Percentiles rank a stretch among this genome's conserved stretches.
These are phyloP conservation scores for Pedicia rivosa DNA, from an alignment of 2,888 invertebrate species.

Conservation along the genomic window DNA sequence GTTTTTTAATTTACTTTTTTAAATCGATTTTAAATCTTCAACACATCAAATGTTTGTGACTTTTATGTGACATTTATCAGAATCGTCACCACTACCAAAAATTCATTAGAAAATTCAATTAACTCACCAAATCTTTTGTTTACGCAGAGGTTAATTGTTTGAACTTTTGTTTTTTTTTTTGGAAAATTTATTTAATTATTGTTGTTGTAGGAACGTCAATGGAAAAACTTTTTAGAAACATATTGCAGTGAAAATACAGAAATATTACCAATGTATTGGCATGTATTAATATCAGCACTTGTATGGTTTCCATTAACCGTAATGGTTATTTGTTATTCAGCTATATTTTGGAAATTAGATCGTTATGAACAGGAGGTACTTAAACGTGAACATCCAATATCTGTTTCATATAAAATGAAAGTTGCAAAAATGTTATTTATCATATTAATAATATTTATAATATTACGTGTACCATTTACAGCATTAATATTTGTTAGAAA, in stretches of 20 bases:
- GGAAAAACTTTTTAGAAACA: conserved; percentile 58
- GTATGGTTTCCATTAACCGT: conserved; percentile 63
- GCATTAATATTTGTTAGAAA: conserved; percentile 48
- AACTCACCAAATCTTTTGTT: too few species aligned
- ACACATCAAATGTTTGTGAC: too few species aligned
- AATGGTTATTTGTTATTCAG: conserved; percentile 57
- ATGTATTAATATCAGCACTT: conserved; percentile 52
- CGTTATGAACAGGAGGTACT: conserved; percentile 45
- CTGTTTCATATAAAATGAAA: conserved; percentile 45
- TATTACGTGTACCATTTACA: conserved; percentile 60
- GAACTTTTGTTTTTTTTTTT: background rate
- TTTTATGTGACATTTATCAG: too few species aligned
- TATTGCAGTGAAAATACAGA: conserved; percentile 55
- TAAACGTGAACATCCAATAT: conserved; percentile 42
- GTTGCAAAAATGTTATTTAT: conserved; percentile 56
- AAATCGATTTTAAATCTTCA: too few species aligned
- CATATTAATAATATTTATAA: conserved; percentile 46
- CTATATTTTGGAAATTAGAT: conserved; percentile 52
- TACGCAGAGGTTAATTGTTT: background rate
- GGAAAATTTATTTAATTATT: background rate
- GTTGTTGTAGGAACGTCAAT: conserved; percentile 43
- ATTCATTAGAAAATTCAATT: too few species aligned
- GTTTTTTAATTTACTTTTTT: too few species aligned
- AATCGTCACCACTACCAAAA: too few species aligned
- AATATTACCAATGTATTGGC: conserved; percentile 58